phyloP scores from a whole-genome alignment of 2,888 invertebrate genomes.

The Eurytoma californica region DNA sequence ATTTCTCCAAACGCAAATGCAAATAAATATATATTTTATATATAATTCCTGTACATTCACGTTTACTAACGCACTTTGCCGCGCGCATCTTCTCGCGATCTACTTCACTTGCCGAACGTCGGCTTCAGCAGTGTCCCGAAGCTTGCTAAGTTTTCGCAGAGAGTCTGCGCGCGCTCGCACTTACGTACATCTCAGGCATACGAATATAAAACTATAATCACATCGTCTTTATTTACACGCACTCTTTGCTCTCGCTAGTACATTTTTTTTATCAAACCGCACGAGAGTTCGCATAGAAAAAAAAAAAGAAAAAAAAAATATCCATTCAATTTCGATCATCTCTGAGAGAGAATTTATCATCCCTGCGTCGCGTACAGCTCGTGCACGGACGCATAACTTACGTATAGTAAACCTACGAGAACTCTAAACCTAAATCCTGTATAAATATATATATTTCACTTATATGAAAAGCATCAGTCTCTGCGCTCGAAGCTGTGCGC shows the following conservation, averaged over 20 bases:
- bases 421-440: slow-evolving; percentile 70
- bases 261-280: slow-evolving; percentile 27
- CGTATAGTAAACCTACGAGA: slow-evolving; percentile 67
- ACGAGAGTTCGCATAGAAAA: slow-evolving; percentile 18
- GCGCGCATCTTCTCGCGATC: slow-evolving; percentile 10
- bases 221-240: slow-evolving; percentile 64
- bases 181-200: slow-evolving; percentile 28
- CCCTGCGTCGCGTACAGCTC: slow-evolving; percentile 14
- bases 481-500: slow-evolving; percentile 66
- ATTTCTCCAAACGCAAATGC: slow-evolving; percentile 60
- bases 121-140: neutral
- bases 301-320: slow-evolving; percentile 28
- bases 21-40: slow-evolving; percentile 66
- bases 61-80: slow-evolving; percentile 28
- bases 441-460: slow-evolving; percentile 75
- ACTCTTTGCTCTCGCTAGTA: slow-evolving; percentile 30
- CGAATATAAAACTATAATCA: slow-evolving; percentile 58
- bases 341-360: slow-evolving; percentile 24
- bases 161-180: slow-evolving; percentile 11
- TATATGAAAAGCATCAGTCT: slow-evolving; percentile 75
- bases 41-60: slow-evolving; percentile 27
- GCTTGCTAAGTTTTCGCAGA: slow-evolving; percentile 3
- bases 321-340: slow-evolving; percentile 20
- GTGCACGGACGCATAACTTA: slow-evolving; percentile 63
- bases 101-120: neutral